A percentile compares a stretch with the other conserved stretches of the same genome.
These are phyloP conservation scores for Deroplatys truncata DNA, from an alignment of 2,888 invertebrate species.

Conservation along the genomic window DNA sequence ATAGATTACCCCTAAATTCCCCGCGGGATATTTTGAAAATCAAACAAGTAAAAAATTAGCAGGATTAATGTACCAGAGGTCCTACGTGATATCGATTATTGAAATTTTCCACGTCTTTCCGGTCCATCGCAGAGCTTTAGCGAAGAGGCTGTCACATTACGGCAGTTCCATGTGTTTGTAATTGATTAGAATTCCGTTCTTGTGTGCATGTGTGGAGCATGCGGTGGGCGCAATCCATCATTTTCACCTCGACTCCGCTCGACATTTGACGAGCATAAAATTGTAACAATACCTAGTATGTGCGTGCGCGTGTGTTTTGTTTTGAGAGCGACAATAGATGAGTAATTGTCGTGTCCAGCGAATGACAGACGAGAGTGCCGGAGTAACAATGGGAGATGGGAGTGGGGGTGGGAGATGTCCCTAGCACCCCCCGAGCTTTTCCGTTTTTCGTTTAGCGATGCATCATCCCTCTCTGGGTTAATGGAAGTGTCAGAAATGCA, in stretches of 20 bases:
- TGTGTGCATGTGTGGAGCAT: not conserved
- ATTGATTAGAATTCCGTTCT: not conserved
- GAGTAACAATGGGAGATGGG: not conserved
- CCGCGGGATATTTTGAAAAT: not conserved
- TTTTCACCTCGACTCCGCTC: not conserved
- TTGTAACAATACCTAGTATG: not conserved
- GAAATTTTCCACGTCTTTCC: not conserved
- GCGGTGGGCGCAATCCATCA: not conserved
- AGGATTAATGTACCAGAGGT: not conserved
- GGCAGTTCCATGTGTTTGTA: not conserved
- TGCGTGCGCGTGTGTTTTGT: not conserved
- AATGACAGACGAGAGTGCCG: not conserved
- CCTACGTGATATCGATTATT: not conserved
- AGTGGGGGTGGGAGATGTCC: not conserved
- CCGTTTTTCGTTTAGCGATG: not conserved
- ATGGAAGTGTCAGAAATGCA: not conserved
- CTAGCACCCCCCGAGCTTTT: not conserved
- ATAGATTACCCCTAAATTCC: not conserved
- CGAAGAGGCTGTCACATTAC: not conserved
- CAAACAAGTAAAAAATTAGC: not conserved
- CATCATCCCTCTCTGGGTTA: not conserved
- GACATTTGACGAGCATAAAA: not conserved
- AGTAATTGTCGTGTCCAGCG: not conserved
- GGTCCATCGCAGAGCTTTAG: not conserved
- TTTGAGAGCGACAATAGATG: not conserved